phyloP scores from a whole-genome alignment of 1,140 invertebrate genomes.

The Onthophagus taurus region DNA sequence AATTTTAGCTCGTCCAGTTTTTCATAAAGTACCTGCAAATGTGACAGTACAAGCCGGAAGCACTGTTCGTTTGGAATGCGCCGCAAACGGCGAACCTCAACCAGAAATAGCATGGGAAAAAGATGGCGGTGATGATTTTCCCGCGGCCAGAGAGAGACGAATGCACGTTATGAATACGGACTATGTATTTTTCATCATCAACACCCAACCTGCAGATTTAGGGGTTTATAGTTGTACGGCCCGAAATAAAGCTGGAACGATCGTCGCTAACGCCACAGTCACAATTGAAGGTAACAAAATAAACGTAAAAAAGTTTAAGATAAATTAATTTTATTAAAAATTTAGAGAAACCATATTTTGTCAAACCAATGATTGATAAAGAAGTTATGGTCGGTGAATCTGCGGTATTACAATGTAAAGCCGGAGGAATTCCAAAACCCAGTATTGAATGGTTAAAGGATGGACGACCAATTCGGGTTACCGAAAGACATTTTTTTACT shows the following conservation, averaged over 20 bases:
- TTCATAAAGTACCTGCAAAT: constrained; percentile 76
- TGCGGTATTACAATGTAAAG: constrained; percentile 80
- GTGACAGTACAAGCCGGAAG: constrained; percentile 74
- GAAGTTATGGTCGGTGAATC: constrained; percentile 67
- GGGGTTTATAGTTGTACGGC: constrained; percentile 93
- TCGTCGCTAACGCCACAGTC: constrained; percentile 81
- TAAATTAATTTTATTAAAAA: background rate
- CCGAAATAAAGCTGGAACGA: constrained; percentile 76
- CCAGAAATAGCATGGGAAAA: constrained; percentile 90
- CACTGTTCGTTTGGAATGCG: constrained; percentile 84
- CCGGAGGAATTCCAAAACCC: constrained; percentile 76
- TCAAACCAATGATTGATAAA: constrained; percentile 76
- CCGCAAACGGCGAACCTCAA: constrained; percentile 75
- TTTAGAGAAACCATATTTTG: constrained; percentile 74
- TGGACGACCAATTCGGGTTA: constrained; percentile 56
- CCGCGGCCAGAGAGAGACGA: constrained; percentile 83
- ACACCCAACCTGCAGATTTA: constrained; percentile 78
- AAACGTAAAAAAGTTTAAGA: constrained; percentile 17
- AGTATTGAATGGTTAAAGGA: constrained; percentile 86
- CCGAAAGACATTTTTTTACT: constrained; percentile 70
- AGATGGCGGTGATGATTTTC: constrained; percentile 91
- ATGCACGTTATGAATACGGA: constrained; percentile 89
- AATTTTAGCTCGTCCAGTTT: constrained; percentile 68
- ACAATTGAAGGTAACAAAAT: constrained; percentile 62
- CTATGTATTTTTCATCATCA: constrained; percentile 85